These are phyloP conservation scores for Cydia splendana DNA, from an alignment of 1,140 invertebrate genomes.

Conservation along the genomic window DNA sequence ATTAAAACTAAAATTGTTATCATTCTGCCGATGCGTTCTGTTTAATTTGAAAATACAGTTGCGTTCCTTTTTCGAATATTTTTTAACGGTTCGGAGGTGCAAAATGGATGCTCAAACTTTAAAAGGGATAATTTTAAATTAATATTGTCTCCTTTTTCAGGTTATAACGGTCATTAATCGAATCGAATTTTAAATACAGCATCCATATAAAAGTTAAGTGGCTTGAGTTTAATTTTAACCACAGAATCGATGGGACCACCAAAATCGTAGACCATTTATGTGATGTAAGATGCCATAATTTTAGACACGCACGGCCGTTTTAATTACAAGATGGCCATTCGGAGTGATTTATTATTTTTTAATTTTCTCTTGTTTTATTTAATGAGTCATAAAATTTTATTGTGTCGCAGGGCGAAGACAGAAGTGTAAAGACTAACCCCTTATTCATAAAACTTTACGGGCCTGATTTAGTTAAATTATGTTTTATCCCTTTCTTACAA, in stretches of 20 bases:
- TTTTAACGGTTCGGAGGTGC: background rate
- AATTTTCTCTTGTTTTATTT: constrained; percentile 24
- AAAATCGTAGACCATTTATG: constrained; percentile 22
- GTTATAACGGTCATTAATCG: constrained; percentile 20
- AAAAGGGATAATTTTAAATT: constrained; percentile 14
- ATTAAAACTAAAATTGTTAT: constrained; percentile 25
- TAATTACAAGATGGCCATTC: constrained; percentile 23
- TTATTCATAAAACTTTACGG: too few relatives aligned
- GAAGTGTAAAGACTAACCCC: background rate
- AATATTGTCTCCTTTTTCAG: constrained; percentile 20
- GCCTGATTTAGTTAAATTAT: too few relatives aligned
- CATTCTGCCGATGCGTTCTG: constrained; percentile 19
- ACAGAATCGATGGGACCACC: constrained; percentile 23
- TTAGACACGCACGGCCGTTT: constrained; percentile 22
- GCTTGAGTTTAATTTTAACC: constrained; percentile 21
- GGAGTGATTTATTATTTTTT: constrained; percentile 22
- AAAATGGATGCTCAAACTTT: background rate
- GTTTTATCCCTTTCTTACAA: too few relatives aligned
- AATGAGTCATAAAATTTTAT: background rate
- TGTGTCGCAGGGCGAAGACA: background rate
- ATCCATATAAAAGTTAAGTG: constrained; percentile 20
- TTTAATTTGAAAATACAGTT: background rate
- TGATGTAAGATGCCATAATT: constrained; percentile 28
- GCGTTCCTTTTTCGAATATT: constrained; percentile 7
- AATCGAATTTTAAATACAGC: constrained; percentile 31